Conservation (phyloP, 2,888 invertebrate species). For the Cyclophora albipunctata region DNA sequence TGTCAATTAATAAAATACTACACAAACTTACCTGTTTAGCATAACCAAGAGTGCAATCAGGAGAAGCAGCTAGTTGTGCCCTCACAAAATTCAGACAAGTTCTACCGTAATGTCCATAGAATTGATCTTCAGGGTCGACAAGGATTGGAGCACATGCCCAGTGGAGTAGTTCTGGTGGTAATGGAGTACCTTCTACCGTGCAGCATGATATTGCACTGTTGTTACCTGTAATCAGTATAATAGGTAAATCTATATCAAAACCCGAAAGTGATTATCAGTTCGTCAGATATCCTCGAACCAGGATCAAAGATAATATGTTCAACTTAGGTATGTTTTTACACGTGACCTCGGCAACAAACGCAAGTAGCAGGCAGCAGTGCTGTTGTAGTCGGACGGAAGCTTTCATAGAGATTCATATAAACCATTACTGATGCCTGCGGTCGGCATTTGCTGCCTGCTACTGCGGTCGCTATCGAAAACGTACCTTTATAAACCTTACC, state of each 20-base stretch:
- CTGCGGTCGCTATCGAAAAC: too few relatives aligned
- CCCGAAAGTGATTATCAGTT: too few relatives aligned
- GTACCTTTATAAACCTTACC: constrained; percentile 55
- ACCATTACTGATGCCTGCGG: too few relatives aligned
- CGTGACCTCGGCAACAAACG: too few relatives aligned
- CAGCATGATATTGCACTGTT: constrained; percentile 85
- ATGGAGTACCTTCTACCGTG: constrained; percentile 70
- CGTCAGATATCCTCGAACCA: too few relatives aligned
- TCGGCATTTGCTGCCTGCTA: too few relatives aligned
- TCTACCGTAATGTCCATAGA: constrained; percentile 74
- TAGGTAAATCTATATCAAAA: too few relatives aligned
- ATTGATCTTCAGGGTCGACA: constrained; percentile 76
- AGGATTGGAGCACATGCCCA: constrained; percentile 81
- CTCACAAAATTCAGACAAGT: constrained; percentile 84
- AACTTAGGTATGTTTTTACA: too few relatives aligned
- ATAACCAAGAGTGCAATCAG: constrained; percentile 81
- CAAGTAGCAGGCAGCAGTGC: not conserved
- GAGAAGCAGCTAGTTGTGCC: constrained; percentile 78
- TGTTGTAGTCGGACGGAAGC: too few relatives aligned
- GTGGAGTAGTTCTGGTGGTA: constrained; percentile 74
- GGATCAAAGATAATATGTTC: too few relatives aligned
- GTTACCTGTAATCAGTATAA: constrained; percentile 63
- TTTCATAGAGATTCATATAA: too few relatives aligned
- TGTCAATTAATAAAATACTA: not conserved
- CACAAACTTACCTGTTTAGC: constrained; percentile 77